These are phyloP conservation scores for Platichthys flesus DNA, from an alignment of 2,113 vertebrate genomes.

Conservation along the genomic window DNA sequence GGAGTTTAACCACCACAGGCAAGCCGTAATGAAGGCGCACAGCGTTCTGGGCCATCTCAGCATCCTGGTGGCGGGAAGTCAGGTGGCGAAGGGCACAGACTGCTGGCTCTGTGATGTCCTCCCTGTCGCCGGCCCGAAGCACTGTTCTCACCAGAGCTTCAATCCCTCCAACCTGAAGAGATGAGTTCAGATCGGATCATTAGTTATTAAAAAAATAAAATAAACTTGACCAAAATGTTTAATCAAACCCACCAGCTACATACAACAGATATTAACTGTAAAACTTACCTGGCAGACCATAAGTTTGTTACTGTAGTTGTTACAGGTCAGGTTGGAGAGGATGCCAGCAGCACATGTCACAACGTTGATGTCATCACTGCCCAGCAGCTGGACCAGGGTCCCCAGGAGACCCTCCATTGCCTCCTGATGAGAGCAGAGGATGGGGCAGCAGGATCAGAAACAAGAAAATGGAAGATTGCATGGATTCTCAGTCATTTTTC, in stretches of 20 bases:
- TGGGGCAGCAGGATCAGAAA: not conserved
- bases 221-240: not conserved
- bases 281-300: constrained; percentile 94
- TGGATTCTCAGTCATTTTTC: not conserved
- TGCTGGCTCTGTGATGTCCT: constrained; percentile 98
- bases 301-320: constrained; percentile 99
- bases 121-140: constrained; percentile 94
- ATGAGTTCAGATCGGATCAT: not conserved
- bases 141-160: constrained; percentile 97
- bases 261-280: not conserved
- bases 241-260: not conserved
- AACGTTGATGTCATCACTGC: constrained; percentile 98
- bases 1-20: constrained; percentile 96
- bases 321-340: constrained; percentile 98
- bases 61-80: constrained; percentile 97
- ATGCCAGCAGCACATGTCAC: constrained; percentile 98
- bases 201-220: not conserved
- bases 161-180: constrained; percentile 90
- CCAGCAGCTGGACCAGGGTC: constrained; percentile 96
- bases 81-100: constrained; percentile 97
- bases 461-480: not conserved
- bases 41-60: constrained; percentile 99
- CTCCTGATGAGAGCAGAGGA: constrained; percentile 82
- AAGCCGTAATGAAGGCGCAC: constrained; percentile 97
- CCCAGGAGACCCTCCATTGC: constrained; percentile 98